These are phyloP conservation scores for Sparus aurata DNA, from an alignment of 2,797 vertebrate species.

Conservation along the genomic window DNA sequence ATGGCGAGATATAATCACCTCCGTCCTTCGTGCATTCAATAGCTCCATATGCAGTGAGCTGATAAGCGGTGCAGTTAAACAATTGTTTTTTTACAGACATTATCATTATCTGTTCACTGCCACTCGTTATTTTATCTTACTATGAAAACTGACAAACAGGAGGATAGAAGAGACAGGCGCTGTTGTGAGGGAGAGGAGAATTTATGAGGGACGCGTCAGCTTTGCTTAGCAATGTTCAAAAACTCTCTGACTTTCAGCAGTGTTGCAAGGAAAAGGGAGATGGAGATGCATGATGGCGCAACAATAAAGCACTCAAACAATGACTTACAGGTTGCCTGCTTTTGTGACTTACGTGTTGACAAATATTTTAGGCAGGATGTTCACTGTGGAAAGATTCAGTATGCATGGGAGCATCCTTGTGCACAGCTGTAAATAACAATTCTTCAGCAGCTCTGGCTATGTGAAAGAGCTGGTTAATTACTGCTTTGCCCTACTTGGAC, in stretches of 20 bases:
- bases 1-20: slow-evolving; percentile 21
- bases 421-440: background rate
- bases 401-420: background rate
- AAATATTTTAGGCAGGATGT: background rate
- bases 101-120: slow-evolving; percentile 44
- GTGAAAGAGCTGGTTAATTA: background rate
- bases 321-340: slow-evolving; percentile 15
- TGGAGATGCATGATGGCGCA: slow-evolving; percentile 1
- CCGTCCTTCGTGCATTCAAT: background rate
- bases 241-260: slow-evolving; percentile 29
- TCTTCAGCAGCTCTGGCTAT: background rate
- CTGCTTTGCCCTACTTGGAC: background rate
- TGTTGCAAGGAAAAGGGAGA: slow-evolving; percentile 17
- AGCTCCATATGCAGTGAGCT: slow-evolving; percentile 41
- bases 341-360: slow-evolving; percentile 34
- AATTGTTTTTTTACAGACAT: slow-evolving; percentile 32
- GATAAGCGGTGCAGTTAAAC: slow-evolving; percentile 52
- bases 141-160: slow-evolving; percentile 42
- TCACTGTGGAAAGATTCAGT: background rate
- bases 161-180: slow-evolving; percentile 25
- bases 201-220: slow-evolving; percentile 32
- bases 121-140: slow-evolving; percentile 40
- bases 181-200: background rate
- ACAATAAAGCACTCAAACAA: slow-evolving; percentile 20
- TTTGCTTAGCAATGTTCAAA: slow-evolving; percentile 47